Conservation (phyloP, 2,113 vertebrate genomes). For the Chrysochloris asiatica region DNA sequence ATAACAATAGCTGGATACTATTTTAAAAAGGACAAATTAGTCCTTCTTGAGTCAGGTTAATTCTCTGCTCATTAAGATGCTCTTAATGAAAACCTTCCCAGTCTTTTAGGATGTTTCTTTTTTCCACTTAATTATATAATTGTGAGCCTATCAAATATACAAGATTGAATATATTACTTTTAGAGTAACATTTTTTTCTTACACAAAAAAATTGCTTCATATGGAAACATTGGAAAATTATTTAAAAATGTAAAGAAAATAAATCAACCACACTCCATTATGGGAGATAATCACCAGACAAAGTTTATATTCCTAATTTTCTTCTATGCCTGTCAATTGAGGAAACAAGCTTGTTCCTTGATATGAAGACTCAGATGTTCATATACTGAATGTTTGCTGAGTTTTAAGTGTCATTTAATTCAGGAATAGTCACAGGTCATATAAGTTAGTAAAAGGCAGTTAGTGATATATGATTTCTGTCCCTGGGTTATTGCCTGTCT, state of each 20-base stretch:
- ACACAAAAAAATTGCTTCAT: not conserved
- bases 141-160: not conserved
- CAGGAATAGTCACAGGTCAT: conserved; percentile 20
- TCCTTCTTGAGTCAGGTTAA: not conserved
- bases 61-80: too few species aligned
- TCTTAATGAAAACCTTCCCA: not conserved
- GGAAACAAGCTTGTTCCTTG: too few species aligned
- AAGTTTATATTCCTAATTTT: conserved; percentile 6
- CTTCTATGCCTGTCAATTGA: not conserved
- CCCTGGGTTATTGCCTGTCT: conserved; percentile 35
- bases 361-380: too few species aligned
- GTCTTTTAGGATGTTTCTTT: not conserved
- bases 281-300: not conserved
- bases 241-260: not conserved
- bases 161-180: not conserved
- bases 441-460: conserved; percentile 35
- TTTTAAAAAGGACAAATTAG: not conserved
- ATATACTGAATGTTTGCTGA: not conserved
- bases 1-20: not conserved
- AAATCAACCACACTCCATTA: not conserved
- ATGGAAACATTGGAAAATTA: not conserved
- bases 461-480: conserved; percentile 12
- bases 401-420: not conserved
- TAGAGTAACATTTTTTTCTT: not conserved
- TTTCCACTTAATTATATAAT: not conserved